Conservation (phyloP, 2,113 vertebrate species). For the Pyxicephalus adspersus region DNA sequence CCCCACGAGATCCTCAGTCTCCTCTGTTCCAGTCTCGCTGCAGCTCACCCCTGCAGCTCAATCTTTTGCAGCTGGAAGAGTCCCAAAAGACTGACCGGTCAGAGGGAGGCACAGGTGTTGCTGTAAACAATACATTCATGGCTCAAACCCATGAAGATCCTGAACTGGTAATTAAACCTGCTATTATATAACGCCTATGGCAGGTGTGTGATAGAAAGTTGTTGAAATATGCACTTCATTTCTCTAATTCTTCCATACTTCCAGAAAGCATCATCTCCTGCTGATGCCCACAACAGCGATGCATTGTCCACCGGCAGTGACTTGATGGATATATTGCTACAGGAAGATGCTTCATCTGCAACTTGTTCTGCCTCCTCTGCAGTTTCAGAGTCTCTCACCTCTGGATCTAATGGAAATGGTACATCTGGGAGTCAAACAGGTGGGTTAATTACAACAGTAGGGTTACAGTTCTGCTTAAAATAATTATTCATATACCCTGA, state of each 20-base stretch:
- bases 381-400: conserved; percentile 80
- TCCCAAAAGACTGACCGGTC: conserved; percentile 66
- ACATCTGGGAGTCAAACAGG: conserved; percentile 83
- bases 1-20: conserved; percentile 74
- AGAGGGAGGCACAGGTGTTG: conserved; percentile 45
- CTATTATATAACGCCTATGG: not conserved
- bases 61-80: conserved; percentile 91
- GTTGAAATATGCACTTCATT: not conserved
- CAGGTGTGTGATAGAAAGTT: not conserved
- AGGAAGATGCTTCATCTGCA: conserved; percentile 82
- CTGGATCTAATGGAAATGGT: conserved; percentile 78
- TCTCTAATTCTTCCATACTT: not conserved
- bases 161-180: conserved; percentile 69
- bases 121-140: conserved; percentile 57
- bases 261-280: conserved; percentile 60
- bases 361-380: conserved; percentile 83
- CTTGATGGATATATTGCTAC: conserved; percentile 84
- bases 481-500: not conserved
- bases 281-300: conserved; percentile 74
- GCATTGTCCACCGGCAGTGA: conserved; percentile 83
- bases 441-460: conserved; percentile 58
- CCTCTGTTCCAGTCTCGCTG: conserved; percentile 88
- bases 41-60: conserved; percentile 92
- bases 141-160: conserved; percentile 61
- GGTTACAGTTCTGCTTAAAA: not conserved